These are phyloP conservation scores for Phataginus tricuspis DNA, from an alignment of 2,797 vertebrate genomes.

Conservation along the genomic window DNA sequence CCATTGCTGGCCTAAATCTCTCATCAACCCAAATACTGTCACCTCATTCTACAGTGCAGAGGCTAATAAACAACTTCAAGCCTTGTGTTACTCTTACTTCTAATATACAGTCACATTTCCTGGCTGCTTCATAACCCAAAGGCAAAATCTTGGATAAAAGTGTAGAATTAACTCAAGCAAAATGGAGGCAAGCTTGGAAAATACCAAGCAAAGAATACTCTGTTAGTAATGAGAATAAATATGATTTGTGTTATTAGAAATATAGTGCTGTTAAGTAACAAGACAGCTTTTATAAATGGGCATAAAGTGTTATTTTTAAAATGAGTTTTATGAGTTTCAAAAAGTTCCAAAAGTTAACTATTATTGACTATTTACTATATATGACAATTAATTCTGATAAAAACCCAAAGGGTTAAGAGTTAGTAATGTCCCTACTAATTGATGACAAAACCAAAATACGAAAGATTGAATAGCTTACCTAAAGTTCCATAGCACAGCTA, in stretches of 20 bases:
- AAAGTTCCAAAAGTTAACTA: background rate
- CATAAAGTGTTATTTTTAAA: background rate
- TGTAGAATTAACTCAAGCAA: slow-evolving; percentile 45
- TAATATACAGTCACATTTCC: background rate
- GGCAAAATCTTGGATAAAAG: background rate
- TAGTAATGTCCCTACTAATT: background rate
- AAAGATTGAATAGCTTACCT: background rate
- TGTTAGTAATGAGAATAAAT: background rate
- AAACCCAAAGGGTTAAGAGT: background rate
- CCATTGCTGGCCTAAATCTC: background rate
- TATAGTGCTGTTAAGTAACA: background rate
- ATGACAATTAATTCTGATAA: background rate
- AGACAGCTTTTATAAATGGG: background rate
- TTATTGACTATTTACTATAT: background rate
- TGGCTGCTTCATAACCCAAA: background rate
- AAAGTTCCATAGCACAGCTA: background rate
- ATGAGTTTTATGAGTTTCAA: background rate
- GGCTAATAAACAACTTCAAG: background rate
- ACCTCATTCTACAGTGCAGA: background rate
- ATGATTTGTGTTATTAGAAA: background rate
- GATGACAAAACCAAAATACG: background rate
- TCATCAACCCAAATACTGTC: background rate
- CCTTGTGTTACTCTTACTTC: background rate
- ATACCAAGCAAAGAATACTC: background rate
- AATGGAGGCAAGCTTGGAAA: background rate